Percentiles rank a stretch among this genome's conserved stretches.
These are phyloP conservation scores for Elaeidobius kamerunicus DNA, from an alignment of 2,888 invertebrate genomes.

Conservation along the genomic window DNA sequence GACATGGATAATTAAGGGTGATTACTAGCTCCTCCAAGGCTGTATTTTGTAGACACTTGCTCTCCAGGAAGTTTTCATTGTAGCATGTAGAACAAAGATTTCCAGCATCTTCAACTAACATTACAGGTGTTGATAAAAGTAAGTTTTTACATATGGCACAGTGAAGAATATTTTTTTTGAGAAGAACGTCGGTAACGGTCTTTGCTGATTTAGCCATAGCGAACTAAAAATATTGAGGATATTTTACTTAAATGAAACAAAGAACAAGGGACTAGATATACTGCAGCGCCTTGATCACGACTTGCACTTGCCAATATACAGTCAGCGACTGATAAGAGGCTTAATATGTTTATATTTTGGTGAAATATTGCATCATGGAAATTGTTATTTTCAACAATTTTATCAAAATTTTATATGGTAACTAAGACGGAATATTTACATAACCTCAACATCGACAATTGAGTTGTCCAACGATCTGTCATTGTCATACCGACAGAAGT, in stretches of 20 bases:
- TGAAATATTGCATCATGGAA: conserved; percentile 15
- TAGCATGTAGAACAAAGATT: conserved; percentile 41
- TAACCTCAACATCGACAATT: conserved; percentile 17
- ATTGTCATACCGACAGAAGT: no score
- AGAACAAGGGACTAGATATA: background rate
- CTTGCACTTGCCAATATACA: background rate
- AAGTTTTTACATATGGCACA: conserved; percentile 39
- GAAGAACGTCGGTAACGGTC: conserved; percentile 23
- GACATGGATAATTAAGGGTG: conserved; percentile 25
- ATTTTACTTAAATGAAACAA: background rate
- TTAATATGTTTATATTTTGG: conserved; percentile 14
- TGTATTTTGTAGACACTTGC: conserved; percentile 29
- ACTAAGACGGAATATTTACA: conserved; percentile 3
- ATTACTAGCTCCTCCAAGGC: conserved; percentile 26
- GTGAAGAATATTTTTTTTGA: conserved; percentile 33
- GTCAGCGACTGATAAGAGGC: background rate
- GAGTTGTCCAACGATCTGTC: no score
- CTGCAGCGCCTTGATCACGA: background rate
- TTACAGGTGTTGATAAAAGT: conserved; percentile 40
- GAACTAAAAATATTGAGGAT: background rate
- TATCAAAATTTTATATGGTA: conserved; percentile 11
- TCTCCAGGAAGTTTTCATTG: conserved; percentile 31
- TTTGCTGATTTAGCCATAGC: conserved; percentile 16
- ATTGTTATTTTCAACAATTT: conserved; percentile 7
- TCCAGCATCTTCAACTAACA: conserved; percentile 39